Evolutionary conservation across 2,113 vertebrate species (phyloP), one percentile per base, ranked within the genome.

Genomic region (Gnathonemus longibarbis): DNA sequence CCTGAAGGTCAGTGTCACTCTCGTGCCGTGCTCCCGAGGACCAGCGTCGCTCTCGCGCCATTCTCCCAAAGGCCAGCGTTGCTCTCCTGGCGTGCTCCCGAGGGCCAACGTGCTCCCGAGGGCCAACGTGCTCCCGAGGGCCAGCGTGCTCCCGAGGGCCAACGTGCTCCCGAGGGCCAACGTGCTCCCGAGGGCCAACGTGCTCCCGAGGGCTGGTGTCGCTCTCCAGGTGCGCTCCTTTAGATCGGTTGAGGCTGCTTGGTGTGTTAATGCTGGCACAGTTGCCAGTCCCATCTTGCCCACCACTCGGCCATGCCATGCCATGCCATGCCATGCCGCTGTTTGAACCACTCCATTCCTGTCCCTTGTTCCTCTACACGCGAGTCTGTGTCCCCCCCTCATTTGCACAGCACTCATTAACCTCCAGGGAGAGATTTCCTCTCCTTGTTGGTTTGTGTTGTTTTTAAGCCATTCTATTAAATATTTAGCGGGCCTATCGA

Each of bases 401-500:
- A 53, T 66, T 42, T 62, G 52, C 39, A n/a, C 35, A 42, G 35
- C 53, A 21, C 87, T 62, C 35, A 88, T 88, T 62, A 88, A 66
- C 87, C 53, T 89, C 93, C 50, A 17, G 92, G 92, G 93, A 94
- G 93, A 92, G 92, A 19, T 92, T 92, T 90, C 90, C 62, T 17
- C 88, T 35, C 90, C 90, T 56, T 89, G 88, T 17, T 50, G 49
- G n/a, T 46, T 58, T 53, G 56, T 84, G 15, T 89, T 94, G 92
- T 94, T 93, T 94, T 94, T 92, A 84, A 80, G 66, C 77, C 77
- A n/a, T 45, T 52, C 90, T 93, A 95, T 96, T 93, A 96, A 95
- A 96, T 94, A 95, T 96, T 96, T 93, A 96, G 92, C 93, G 90
- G 90, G 92, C 91, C 95, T 94, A 95, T 95, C 91, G 93, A 88